Evolutionary conservation across 2,113 vertebrate genomes (phyloP).

Genomic region (Gallinago jamesoni): DNA sequence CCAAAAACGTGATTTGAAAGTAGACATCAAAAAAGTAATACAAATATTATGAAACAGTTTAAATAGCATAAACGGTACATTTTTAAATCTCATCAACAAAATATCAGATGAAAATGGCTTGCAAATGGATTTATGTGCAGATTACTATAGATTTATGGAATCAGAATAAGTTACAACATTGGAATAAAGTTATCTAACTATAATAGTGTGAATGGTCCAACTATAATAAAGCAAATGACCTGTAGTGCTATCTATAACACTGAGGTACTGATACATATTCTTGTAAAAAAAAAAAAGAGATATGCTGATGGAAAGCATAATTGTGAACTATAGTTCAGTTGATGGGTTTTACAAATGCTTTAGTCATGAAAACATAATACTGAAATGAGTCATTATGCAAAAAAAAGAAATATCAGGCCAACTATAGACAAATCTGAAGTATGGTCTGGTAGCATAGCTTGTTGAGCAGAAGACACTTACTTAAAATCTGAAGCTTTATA

Average conservation of each 20-base stretch:
- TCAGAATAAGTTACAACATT: background rate
- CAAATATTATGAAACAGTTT: background rate
- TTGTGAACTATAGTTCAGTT: background rate
- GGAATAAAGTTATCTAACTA: too few species aligned
- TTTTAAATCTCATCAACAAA: background rate
- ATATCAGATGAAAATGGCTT: background rate
- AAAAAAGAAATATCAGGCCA: background rate
- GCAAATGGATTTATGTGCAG: background rate
- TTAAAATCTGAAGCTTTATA: background rate
- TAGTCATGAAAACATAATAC: background rate
- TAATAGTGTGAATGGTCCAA: too few species aligned
- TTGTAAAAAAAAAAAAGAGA: background rate
- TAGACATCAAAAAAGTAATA: background rate
- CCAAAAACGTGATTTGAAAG: background rate
- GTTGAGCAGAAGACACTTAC: background rate
- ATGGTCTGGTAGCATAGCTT: background rate
- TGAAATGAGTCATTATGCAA: background rate
- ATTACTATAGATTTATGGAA: background rate
- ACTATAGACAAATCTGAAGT: background rate
- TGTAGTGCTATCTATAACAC: background rate
- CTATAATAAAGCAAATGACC: too few species aligned
- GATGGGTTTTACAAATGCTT: background rate
- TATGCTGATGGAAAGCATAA: background rate
- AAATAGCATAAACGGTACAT: background rate
- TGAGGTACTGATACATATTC: background rate